phyloP scores from a whole-genome alignment of 1,140 invertebrate species.

The Eriocheir sinensis region DNA sequence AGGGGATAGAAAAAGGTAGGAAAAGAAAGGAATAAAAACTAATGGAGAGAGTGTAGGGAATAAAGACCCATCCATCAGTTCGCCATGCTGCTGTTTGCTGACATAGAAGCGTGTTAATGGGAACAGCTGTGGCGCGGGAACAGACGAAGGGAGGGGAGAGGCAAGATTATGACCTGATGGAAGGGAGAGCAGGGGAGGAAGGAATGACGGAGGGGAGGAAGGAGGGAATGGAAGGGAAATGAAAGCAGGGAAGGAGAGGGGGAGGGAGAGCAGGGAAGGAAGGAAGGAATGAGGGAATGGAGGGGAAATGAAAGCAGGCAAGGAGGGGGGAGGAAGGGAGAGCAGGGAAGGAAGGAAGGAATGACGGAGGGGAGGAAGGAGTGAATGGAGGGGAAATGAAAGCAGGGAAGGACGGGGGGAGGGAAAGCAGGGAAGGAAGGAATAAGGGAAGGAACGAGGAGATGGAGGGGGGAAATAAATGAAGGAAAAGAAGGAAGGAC shows the following conservation, averaged over 20 bases:
- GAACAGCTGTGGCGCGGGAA: not conserved
- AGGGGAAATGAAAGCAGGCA: not conserved
- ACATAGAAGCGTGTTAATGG: constrained; percentile 5
- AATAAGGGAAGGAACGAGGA: not conserved
- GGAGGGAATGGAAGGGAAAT: not conserved
- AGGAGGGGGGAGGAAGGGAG: constrained; percentile 26
- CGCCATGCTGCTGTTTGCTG: not conserved
- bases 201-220: not conserved
- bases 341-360: not conserved
- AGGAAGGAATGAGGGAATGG: no score
- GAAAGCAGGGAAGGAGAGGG: constrained; percentile 32
- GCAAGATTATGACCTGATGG: constrained; percentile 1
- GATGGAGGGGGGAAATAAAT: no score
- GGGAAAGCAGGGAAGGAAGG: not conserved
- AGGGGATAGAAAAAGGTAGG: not conserved
- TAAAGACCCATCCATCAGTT: not conserved
- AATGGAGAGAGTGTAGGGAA: not conserved
- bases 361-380: not conserved
- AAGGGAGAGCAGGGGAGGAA: not conserved
- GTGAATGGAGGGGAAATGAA: not conserved
- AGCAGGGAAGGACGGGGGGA: constrained; percentile 32
- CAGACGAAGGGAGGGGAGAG: constrained; percentile 1
- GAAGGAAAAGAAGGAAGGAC: no score
- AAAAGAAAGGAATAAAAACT: not conserved
- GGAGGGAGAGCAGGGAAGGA: not conserved